phyloP scores from a whole-genome alignment of 2,888 invertebrate genomes.

The Torymus auratus region DNA sequence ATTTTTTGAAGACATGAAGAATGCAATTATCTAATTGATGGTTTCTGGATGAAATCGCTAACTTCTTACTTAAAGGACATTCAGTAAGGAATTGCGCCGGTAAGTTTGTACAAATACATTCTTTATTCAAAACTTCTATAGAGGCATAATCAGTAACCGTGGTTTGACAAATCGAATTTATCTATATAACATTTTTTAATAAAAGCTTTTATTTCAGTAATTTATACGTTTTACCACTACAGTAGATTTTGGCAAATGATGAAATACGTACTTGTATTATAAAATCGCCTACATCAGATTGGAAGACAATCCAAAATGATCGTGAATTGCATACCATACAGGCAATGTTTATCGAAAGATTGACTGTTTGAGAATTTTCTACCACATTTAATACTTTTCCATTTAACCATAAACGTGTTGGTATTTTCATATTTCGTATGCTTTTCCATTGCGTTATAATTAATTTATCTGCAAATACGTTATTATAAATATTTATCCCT shows the following conservation, averaged over 20 bases:
- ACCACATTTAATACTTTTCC: constrained; percentile 60
- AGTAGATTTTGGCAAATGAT: background rate
- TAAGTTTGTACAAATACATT: constrained; percentile 61
- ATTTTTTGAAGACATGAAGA: constrained; percentile 67
- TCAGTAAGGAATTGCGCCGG: constrained; percentile 37
- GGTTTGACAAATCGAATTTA: constrained; percentile 61
- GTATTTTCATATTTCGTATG: constrained; percentile 65
- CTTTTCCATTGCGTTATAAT: constrained; percentile 66
- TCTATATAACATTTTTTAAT: constrained; percentile 51
- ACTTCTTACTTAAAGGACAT: constrained; percentile 62
- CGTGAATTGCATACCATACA: constrained; percentile 63
- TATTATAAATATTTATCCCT: background rate
- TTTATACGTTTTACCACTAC: background rate
- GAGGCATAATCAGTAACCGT: constrained; percentile 60
- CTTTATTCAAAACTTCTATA: constrained; percentile 55
- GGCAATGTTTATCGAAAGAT: constrained; percentile 64
- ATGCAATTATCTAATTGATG: constrained; percentile 66
- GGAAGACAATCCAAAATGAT: constrained; percentile 69
- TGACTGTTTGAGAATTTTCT: constrained; percentile 49
- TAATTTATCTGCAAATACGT: constrained; percentile 60
- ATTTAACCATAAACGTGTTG: constrained; percentile 68
- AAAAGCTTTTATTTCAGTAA: background rate
- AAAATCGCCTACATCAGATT: constrained; percentile 69
- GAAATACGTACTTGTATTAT: constrained; percentile 64
- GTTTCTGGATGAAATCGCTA: constrained; percentile 64